These are phyloP conservation scores for Grus americana DNA, from an alignment of 2,113 vertebrate genomes.

Conservation along the genomic window DNA sequence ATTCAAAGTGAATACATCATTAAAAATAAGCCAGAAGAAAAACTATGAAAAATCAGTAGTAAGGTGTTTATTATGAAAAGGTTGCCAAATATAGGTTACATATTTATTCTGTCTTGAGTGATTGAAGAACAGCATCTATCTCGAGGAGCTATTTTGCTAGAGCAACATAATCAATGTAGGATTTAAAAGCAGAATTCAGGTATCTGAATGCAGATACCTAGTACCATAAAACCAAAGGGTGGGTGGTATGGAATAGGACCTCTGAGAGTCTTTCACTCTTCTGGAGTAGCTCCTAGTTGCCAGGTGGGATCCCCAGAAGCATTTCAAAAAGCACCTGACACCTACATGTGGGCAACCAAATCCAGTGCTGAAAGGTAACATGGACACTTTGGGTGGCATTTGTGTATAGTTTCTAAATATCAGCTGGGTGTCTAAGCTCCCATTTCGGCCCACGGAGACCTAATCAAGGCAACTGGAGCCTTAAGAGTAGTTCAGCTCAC, in stretches of 20 bases:
- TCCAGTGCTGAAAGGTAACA: background rate
- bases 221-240: background rate
- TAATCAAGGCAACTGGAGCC: background rate
- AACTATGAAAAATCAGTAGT: background rate
- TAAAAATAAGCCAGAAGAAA: background rate
- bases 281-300: background rate
- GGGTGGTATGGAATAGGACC: background rate
- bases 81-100: background rate
- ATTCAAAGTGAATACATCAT: background rate
- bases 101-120: background rate
- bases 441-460: background rate
- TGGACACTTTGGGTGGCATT: background rate
- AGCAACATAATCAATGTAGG: background rate
- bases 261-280: background rate
- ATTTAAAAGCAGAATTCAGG: background rate
- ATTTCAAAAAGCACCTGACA: background rate
- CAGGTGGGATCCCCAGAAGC: background rate
- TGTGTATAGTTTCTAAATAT: background rate
- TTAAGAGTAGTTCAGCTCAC: background rate
- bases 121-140: background rate
- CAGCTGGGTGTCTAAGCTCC: background rate
- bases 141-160: background rate
- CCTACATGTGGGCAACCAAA: fast-evolving
- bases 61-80: background rate
- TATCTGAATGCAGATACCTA: background rate